These are phyloP conservation scores for Stichodactyla mertensii DNA, from an alignment of 64 coral and sea anemone genomes.

Conservation along the genomic window DNA sequence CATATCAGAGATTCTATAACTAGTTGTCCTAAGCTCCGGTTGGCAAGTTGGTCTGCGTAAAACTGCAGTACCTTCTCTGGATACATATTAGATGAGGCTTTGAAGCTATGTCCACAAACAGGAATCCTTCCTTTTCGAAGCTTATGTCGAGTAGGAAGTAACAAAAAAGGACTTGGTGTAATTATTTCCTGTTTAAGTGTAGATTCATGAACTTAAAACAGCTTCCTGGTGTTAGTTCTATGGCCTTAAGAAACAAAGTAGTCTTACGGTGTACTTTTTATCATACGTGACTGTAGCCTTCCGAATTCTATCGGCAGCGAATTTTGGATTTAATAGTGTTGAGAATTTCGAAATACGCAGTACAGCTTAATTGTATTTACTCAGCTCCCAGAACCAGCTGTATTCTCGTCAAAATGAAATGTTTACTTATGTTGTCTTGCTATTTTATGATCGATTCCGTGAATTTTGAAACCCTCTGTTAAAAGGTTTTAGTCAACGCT, in stretches of 20 bases:
- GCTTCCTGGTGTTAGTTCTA: no score
- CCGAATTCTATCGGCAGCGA: neutral
- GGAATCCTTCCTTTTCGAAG: neutral
- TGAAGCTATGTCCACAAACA: neutral
- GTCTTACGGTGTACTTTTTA: no score
- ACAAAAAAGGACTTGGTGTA: no score
- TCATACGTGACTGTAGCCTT: no score
- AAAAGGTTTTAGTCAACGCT: neutral
- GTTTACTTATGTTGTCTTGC: neutral
- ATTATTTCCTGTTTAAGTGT: no score
- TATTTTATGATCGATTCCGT: neutral
- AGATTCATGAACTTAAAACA: no score
- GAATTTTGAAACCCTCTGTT: neutral
- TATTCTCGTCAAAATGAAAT: neutral
- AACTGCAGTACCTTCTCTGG: neutral
- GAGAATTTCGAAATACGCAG: neutral
- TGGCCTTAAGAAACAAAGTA: no score
- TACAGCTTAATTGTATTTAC: neutral
- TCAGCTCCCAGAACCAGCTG: neutral
- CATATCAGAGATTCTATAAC: constrained; percentile 34
- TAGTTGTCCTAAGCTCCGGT: neutral
- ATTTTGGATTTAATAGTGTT: neutral
- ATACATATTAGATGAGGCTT: neutral
- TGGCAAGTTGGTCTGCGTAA: constrained; percentile 10
- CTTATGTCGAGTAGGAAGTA: neutral